Base-by-base conservation (phyloP, 1,140 invertebrate genomes). In the Neodiprion virginianus region DNA sequence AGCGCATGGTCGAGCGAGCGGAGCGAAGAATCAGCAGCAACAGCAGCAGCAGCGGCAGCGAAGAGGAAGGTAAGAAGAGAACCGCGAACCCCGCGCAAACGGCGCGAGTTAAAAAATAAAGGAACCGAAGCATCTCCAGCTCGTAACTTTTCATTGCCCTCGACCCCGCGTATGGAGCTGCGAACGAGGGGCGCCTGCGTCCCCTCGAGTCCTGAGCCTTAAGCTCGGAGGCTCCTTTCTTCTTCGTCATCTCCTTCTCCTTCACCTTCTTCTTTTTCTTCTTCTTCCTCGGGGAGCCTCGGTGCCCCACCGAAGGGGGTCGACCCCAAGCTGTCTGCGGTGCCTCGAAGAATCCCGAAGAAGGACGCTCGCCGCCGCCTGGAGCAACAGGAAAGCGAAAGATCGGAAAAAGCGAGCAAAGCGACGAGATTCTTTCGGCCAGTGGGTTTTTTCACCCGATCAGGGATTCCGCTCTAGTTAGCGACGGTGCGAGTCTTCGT, bases 241-340 rank as follows among this genome's bases (percentile, higher is more conserved):
- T 72, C 75, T 48, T 61, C 28, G 28, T 66, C 69, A 40, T 67
- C 23, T 72, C 65, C 47, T 72, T 8, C 50, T 23, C 71, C 8
- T 75, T 65, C 70, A 53, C 67, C 67, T 75, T 48, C 61, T 40
- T 71, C 61, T 71, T 67, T 71, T 50, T 67, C 61, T 53, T 21
- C 50, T n/a, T 48, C 50, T 21, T 71, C 47, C 48, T 28, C 71
- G 50, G 47, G 21, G 69, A 69, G 77, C 67, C 66, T 76, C 72
- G 74, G 78, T 69, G 23, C 68, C 14, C 14, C 12, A 40, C 28
- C 28, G 28, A 40, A 40, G 28, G 28, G 28, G 28, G 28, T 40
- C 28, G 28, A 40, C 28, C 28, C 28, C 28, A 40, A 40, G 28
- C 28, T 40, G 28, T 40, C 28, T 40, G 28, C 28, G 28, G 28